phyloP scores from a whole-genome alignment of 2,113 vertebrate species.

The Oostethus manadensis region DNA sequence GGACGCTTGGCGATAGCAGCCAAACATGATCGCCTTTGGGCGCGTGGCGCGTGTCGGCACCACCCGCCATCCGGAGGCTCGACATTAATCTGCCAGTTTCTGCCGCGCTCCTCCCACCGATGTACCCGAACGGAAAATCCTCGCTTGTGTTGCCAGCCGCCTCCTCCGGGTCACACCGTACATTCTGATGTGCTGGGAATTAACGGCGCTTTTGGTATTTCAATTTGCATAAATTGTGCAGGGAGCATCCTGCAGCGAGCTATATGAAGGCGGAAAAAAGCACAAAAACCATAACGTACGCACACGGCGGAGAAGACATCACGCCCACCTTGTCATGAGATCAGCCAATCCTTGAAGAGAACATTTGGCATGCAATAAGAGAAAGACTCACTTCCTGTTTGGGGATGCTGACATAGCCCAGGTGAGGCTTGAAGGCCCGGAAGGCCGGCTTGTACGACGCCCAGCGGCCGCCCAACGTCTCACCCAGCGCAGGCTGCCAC shows the following conservation, averaged over 20 bases:
- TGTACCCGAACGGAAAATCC: no score
- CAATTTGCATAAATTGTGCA: conserved; percentile 61
- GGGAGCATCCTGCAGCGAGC: conserved; percentile 47
- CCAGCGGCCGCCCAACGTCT: conserved; percentile 74
- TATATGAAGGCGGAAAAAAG: conserved; percentile 52
- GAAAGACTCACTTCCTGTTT: conserved; percentile 83
- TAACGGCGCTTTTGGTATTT: conserved; percentile 59
- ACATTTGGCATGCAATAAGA: neutral
- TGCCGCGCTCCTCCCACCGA: neutral
- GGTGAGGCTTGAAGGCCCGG: conserved; percentile 79
- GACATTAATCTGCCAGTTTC: conserved; percentile 52
- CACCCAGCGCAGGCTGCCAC: conserved; percentile 81
- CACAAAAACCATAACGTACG: conserved; percentile 35
- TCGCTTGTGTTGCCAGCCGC: neutral
- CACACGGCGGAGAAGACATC: conserved; percentile 20
- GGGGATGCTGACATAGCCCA: conserved; percentile 86
- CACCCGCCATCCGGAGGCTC: conserved; percentile 23
- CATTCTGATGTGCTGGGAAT: conserved; percentile 45
- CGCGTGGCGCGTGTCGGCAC: conserved; percentile 33
- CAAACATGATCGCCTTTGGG: conserved; percentile 47
- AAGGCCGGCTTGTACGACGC: conserved; percentile 78
- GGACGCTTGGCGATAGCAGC: no score
- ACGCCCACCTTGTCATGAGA: conserved; percentile 27
- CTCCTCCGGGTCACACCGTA: conserved; percentile 36
- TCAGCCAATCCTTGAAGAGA: neutral